These are phyloP conservation scores for Gymnosoma rotundatum DNA, from an alignment of 2,888 invertebrate species.

Conservation along the genomic window DNA sequence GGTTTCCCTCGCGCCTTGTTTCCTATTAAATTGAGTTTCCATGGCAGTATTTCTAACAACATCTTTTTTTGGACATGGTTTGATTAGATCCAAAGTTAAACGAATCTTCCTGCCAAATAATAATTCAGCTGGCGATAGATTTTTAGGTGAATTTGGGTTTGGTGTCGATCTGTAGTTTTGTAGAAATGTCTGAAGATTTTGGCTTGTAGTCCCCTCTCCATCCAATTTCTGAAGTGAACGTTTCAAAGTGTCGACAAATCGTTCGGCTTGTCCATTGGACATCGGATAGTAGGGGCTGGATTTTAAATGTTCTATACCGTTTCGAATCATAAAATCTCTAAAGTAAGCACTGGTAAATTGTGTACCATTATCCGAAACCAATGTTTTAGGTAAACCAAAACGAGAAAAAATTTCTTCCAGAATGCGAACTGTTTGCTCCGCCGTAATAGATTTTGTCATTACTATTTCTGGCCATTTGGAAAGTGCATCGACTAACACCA, in stretches of 20 bases:
- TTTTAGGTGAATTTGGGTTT: too few relatives aligned
- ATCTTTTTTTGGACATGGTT: too few relatives aligned
- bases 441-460: conserved; percentile 53
- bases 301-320: conserved; percentile 53
- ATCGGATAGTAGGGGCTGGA: conserved; percentile 58
- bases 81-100: too few relatives aligned
- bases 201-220: too few relatives aligned
- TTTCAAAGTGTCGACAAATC: conserved; percentile 71
- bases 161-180: too few relatives aligned
- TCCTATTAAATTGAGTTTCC: too few relatives aligned
- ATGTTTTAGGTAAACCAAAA: conserved; percentile 63
- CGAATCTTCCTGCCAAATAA: too few relatives aligned
- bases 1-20: too few relatives aligned
- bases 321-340: conserved; percentile 36
- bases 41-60: too few relatives aligned
- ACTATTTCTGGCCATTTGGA: conserved; percentile 81
- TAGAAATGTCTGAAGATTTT: too few relatives aligned
- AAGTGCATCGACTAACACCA: conserved; percentile 79
- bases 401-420: conserved; percentile 64
- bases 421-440: conserved; percentile 38
- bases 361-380: conserved; percentile 55
- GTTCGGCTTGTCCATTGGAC: conserved; percentile 71
- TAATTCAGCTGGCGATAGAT: too few relatives aligned
- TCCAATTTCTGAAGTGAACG: not conserved
- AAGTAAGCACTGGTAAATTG: conserved; percentile 56